Base-by-base conservation (phyloP, 2,888 invertebrate species). In the Drosophila ustulata region DNA sequence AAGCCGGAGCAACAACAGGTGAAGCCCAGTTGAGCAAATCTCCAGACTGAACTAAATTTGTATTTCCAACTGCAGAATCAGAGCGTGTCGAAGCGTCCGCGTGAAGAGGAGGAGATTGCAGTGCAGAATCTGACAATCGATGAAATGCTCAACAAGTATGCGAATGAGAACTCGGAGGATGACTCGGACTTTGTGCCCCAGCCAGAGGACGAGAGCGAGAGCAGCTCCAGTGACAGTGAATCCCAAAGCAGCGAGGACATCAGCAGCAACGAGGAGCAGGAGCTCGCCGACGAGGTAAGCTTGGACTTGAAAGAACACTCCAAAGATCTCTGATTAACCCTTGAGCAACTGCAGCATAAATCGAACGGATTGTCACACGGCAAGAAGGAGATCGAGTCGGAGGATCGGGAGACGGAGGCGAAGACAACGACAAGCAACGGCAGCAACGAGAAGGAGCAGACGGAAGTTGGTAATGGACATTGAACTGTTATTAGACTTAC, bases 131-230 rank as follows among this genome's bases (percentile, higher is more conserved):
- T 92, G 23, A 86, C 90, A 6, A 66, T 89, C 11, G 80, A 82
- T 30, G 75, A 92, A 77, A 68, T 91, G 73, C 71, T 92, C 26
- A 71, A 87, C 28, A 91, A 91, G 64, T 92, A 90, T 61, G 89
- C 80, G 41, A 77, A 83, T 51, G 82, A 77, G 43, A 75, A 82
- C 51, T 91, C 90, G 7, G 91, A 89, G 3, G 84, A 89, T 64
- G 91, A 91, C 55, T 86, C 91, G 0, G 92, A 92, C 50, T 92
- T 87, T 70, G 71, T 90, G 58, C 91, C 91, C 11, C 65, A 80
- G 5, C 64, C 76, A 0, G 80, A 82, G 11, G 81, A 75, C 4
- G 78, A 64, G n/a, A 66, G 50, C 0, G 75, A 63, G 9, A 75
- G 53, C 58, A 56, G 53, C 46, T 51, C 57, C 4, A 70, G 69